Evolutionary conservation across 2,888 invertebrate genomes (phyloP), one percentile per base, ranked within the genome.

Genomic region (Ommatoiulus sabulosus): DNA sequence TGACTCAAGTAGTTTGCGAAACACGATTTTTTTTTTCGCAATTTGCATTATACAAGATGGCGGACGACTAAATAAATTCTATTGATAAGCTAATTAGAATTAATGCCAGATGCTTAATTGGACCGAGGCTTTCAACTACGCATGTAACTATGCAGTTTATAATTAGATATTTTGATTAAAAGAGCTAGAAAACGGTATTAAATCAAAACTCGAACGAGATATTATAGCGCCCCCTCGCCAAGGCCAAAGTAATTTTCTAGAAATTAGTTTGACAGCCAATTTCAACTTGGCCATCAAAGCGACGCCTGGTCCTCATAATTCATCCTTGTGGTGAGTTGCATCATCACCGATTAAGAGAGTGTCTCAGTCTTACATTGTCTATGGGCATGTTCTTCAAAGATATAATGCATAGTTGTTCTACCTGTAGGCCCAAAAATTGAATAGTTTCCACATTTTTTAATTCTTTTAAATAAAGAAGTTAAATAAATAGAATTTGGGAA

Each of bases 261-360:
- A 72, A 72, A 72, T 72, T 72, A 72, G 24, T 35, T 72, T 24
- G 24, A 24, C 24, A 24, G 72, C 72, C 72, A 72, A 24, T 35
- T 72, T 24, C 24, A 24, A 72, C 8, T 72, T 72, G 72, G 72
- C 72, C 72, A 72, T 24, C 72, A 72, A 72, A 72, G 24, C 24
- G 72, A 72, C 72, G 72, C 72, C 72, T 72, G 12, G 10, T 24
- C 72, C 24, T 72, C 72, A 72, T 72, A 72, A 72, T 72, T 72
- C 72, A 72, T 72, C n/a, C 35, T 35, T 35, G 35, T 35, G 35
- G 35, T 35, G 35, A 35, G 35, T 35, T 35, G 35, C 35, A 35
- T 24, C 24, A 72, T 72, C 24, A 24, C 24, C 72, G 24, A 72
- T 72, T 72, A 52, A 35, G 35, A 35, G 35, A 35, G 35, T 35